phyloP scores from a whole-genome alignment of 2,113 vertebrate genomes.

The Triplophysa tibetana region DNA sequence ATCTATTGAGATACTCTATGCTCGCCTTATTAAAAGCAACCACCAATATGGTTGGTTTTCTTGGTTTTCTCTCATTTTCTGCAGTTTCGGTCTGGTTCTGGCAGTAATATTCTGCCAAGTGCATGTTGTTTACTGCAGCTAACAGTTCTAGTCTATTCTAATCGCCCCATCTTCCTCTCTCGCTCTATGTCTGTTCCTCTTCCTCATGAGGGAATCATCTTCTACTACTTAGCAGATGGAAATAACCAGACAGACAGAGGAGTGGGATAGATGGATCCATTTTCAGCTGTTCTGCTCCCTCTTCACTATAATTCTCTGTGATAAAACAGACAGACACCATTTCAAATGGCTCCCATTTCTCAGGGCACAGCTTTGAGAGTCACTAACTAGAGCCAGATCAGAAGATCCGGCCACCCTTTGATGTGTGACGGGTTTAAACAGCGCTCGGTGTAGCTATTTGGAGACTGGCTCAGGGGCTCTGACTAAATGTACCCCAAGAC shows the following conservation, averaged over 20 bases:
- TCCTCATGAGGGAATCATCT: slow-evolving; percentile 3
- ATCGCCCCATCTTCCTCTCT: slow-evolving; percentile 24
- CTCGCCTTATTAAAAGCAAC: neutral
- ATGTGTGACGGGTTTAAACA: slow-evolving; percentile 50
- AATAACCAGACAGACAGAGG: slow-evolving; percentile 18
- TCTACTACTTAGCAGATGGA: slow-evolving; percentile 9
- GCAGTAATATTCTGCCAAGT: slow-evolving; percentile 20
- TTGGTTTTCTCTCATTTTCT: slow-evolving; percentile 17
- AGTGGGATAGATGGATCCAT: neutral
- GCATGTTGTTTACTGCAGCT: slow-evolving; percentile 27
- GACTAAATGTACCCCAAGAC: slow-evolving; percentile 23
- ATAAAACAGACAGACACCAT: neutral
- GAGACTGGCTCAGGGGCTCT: neutral
- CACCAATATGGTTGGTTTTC: neutral
- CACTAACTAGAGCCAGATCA: slow-evolving; percentile 53
- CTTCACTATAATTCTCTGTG: slow-evolving; percentile 9
- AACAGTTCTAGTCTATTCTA: slow-evolving; percentile 26
- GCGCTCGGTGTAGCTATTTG: slow-evolving; percentile 18
- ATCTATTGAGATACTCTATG: neutral
- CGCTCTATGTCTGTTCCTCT: neutral
- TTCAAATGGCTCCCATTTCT: slow-evolving; percentile 33
- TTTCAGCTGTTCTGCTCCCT: slow-evolving; percentile 11
- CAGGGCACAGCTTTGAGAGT: slow-evolving; percentile 34
- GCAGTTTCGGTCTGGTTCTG: neutral
- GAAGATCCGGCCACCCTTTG: slow-evolving; percentile 50